phyloP scores from a whole-genome alignment of 2,797 vertebrate species.

The Rachycentron canadum region DNA sequence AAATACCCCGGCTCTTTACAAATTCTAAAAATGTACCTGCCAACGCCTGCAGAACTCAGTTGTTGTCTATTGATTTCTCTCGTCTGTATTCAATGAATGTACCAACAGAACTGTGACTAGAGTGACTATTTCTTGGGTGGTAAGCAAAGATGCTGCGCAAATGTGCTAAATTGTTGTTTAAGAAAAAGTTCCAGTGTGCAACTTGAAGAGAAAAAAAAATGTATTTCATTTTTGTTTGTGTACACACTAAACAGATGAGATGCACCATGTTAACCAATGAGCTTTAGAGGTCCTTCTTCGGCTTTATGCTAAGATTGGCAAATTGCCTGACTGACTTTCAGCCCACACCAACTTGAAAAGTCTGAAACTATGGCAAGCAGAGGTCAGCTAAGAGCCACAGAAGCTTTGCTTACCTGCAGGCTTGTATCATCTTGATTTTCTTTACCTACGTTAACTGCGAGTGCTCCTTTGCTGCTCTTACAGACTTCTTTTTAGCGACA shows the following conservation, averaged over 20 bases:
- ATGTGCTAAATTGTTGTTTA: too few relatives aligned
- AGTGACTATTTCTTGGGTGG: not conserved
- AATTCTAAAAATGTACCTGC: not conserved
- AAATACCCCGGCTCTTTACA: not conserved
- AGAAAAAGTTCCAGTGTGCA: too few relatives aligned
- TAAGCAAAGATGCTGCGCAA: not conserved
- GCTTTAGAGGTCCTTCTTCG: too few relatives aligned
- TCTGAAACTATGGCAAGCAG: not conserved
- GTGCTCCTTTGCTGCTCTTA: constrained; percentile 5
- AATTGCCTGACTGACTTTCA: rapidly evolving
- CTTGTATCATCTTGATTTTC: too few relatives aligned
- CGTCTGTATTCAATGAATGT: too few relatives aligned
- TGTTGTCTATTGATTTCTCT: not conserved
- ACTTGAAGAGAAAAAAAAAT: too few relatives aligned
- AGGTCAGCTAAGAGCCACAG: not conserved
- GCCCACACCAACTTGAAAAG: not conserved
- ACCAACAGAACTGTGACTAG: not conserved
- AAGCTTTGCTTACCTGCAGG: not conserved
- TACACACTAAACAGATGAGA: too few relatives aligned
- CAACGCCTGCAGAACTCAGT: not conserved
- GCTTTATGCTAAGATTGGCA: not conserved
- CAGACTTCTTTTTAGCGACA: not conserved
- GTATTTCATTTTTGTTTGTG: not conserved
- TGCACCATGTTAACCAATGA: too few relatives aligned
- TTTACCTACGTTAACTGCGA: not conserved